Evolutionary conservation across 2,113 vertebrate species (phyloP), one percentile per base, ranked within the genome.

Genomic region (Gyps fulvus): DNA sequence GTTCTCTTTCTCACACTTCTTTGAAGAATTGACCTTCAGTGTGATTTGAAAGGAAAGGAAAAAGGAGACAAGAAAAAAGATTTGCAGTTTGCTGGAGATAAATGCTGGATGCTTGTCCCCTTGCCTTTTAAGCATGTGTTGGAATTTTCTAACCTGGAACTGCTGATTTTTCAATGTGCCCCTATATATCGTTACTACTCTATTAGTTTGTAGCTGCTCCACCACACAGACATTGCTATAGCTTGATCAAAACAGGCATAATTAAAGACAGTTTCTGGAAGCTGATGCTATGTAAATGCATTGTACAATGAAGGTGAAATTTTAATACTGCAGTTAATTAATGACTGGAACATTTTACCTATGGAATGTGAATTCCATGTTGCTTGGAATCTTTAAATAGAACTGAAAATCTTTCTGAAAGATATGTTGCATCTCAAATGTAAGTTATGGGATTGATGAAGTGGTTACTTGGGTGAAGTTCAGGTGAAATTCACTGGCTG

Each of bases 21-120:
- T 89, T 91, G 87, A 93, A 91, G 89, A 95, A 93, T 6, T 90
- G 74, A 83, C 74, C 89, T 95, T 93, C 70, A 40, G 31, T 15
- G 22, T 65, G 78, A 90, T 91, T 93, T 90, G 62, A 95, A 94
- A 83, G 58, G 67, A 83, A 92, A 72, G 69, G 63, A 74, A 47
- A 73, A 90, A 87, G 16, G 34, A 94, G 45, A 74, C 67, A 80
- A 91, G 45, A 91, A 71, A 54, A 80, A 83, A 87, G 73, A 91
- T 65, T 42, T 83, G 36, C 66, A 71, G 58, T 87, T 95, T 82
- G 49, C 66, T 20, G 25, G 55, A 81, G 71, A 66, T 58, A 95
- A 91, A 83, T 91, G 84, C 49, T 79, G 36, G 73, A 38, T 85
- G 42, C 62, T 70, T 86, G 42, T 83, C 55, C 59, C 42, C 6